These are phyloP conservation scores for Lagorchestes hirsutus DNA, from an alignment of 2,797 vertebrate species.

Conservation along the genomic window DNA sequence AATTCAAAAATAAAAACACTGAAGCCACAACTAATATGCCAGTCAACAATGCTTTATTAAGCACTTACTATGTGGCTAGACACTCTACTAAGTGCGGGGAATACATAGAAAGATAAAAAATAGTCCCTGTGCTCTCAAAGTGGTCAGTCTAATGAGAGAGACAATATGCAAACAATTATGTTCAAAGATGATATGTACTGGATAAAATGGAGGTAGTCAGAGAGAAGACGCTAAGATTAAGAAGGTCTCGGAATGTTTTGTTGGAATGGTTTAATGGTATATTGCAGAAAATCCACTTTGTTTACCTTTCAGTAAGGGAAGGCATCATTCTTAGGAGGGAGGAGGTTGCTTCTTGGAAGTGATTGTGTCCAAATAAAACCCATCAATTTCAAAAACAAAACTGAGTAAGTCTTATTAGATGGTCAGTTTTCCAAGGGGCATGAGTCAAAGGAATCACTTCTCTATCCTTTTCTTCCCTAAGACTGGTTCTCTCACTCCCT, in stretches of 20 bases:
- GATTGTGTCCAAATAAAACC: not conserved
- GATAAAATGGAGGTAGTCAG: not conserved
- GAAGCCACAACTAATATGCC: not conserved
- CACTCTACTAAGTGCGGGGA: not conserved
- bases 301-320: not conserved
- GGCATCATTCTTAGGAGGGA: not conserved
- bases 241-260: not conserved
- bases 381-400: not conserved
- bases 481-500: conserved; percentile 30
- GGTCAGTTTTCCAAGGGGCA: conserved; percentile 47
- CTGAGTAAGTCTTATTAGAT: not conserved
- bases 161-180: not conserved
- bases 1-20: conserved; percentile 6
- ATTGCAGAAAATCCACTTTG: not conserved
- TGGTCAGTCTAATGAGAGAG: not conserved
- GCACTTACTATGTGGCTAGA: not conserved
- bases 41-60: not conserved
- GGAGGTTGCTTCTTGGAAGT: not conserved
- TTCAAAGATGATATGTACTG: not conserved
- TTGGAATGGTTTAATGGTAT: not conserved
- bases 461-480: not conserved
- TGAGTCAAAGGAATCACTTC: conserved; percentile 32
- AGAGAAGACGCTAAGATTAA: not conserved
- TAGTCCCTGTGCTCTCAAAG: not conserved
- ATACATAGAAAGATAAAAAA: not conserved